phyloP scores from a whole-genome alignment of 2,113 vertebrate genomes.

The Noctilio leporinus region DNA sequence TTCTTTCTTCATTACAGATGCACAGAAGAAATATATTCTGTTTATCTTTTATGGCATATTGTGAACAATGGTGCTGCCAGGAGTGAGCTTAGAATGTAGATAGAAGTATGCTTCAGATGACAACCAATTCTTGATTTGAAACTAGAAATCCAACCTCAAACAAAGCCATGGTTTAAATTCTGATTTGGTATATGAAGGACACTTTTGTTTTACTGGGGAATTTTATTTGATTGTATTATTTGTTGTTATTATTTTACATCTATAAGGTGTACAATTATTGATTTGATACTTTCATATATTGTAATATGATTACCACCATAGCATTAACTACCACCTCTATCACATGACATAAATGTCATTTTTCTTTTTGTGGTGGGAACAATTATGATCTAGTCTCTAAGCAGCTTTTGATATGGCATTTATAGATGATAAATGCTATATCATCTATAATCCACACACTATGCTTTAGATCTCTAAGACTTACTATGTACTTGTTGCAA shows the following conservation, averaged over 20 bases:
- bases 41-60: conserved; percentile 33
- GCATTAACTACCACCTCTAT: background rate
- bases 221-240: background rate
- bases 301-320: background rate
- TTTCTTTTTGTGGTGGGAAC: background rate
- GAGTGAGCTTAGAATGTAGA: background rate
- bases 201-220: background rate
- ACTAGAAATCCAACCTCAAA: background rate
- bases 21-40: background rate
- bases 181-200: background rate
- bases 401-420: background rate
- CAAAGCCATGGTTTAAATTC: background rate
- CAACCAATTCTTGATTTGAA: background rate
- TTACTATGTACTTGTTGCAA: background rate
- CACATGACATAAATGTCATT: background rate
- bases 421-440: background rate
- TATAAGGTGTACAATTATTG: background rate
- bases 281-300: background rate
- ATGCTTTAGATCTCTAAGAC: background rate
- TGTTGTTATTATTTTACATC: background rate
- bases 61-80: background rate
- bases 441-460: background rate
- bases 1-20: conserved; percentile 27
- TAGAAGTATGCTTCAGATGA: background rate
- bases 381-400: background rate